Conservation (phyloP, 2,113 vertebrate species). For the Atherinomorus stipes region DNA sequence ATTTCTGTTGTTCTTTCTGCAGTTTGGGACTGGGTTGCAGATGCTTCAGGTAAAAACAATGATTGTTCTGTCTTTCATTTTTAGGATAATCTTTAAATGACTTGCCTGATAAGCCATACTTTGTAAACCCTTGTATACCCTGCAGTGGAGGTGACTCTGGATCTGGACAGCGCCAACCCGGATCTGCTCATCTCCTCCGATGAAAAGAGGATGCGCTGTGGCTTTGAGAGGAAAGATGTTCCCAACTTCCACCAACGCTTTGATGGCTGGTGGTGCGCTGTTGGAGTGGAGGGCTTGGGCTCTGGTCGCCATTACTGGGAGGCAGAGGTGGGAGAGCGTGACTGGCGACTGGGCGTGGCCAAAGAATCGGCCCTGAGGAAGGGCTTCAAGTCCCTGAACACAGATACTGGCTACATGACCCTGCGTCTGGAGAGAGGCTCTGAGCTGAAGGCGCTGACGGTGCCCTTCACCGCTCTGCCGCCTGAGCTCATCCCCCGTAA, state of each 20-base stretch:
- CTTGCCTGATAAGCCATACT: background rate
- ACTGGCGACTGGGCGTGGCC: constrained; percentile 94
- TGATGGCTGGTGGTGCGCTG: constrained; percentile 83
- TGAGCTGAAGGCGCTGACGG: constrained; percentile 84
- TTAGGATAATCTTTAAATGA: background rate
- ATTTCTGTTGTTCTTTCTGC: constrained; percentile 16
- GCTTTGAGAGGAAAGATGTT: constrained; percentile 85
- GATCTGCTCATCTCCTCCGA: constrained; percentile 88
- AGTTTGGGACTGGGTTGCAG: constrained; percentile 85
- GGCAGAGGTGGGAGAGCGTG: constrained; percentile 87
- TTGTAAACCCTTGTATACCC: background rate
- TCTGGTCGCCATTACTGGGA: constrained; percentile 87
- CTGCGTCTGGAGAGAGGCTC: constrained; percentile 83
- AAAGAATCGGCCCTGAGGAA: constrained; percentile 88
- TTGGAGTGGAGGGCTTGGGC: constrained; percentile 78
- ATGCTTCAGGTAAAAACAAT: constrained; percentile 76
- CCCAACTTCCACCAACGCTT: constrained; percentile 84
- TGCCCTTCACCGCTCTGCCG: constrained; percentile 82
- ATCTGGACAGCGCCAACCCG: constrained; percentile 84
- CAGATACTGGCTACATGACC: constrained; percentile 81
- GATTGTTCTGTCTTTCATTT: too few relatives aligned
- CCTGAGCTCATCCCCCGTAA: constrained; percentile 76
- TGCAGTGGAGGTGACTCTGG: constrained; percentile 87
- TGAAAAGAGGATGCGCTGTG: constrained; percentile 90
- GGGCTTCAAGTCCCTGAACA: constrained; percentile 85